phyloP scores from a whole-genome alignment of 1,140 invertebrate genomes.

The Doryteuthis pealeii region DNA sequence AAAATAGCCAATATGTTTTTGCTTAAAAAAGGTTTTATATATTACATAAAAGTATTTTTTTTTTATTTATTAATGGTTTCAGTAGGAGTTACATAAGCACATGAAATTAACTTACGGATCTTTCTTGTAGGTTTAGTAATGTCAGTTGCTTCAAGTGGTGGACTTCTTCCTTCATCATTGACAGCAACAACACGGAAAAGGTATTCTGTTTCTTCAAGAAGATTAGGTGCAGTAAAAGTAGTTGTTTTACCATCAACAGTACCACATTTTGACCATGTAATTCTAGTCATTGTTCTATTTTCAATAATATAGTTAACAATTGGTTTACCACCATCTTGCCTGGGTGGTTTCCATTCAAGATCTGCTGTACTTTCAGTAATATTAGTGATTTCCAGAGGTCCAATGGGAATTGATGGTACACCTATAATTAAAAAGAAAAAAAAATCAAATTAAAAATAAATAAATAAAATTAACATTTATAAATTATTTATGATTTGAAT shows the following conservation, averaged over 20 bases:
- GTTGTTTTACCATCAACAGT: slow-evolving; percentile 64
- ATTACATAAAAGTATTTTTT: too few species aligned
- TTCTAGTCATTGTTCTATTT: slow-evolving; percentile 82
- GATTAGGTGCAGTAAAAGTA: slow-evolving; percentile 38
- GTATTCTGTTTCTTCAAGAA: slow-evolving; percentile 78
- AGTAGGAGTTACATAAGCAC: too few species aligned
- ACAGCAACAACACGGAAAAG: slow-evolving; percentile 97
- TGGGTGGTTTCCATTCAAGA: slow-evolving; percentile 90
- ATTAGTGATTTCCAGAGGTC: slow-evolving; percentile 76
- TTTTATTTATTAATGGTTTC: too few species aligned
- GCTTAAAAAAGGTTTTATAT: too few species aligned
- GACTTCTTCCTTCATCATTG: slow-evolving; percentile 92
- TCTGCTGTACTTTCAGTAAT: slow-evolving; percentile 90
- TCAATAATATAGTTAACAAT: slow-evolving; percentile 93
- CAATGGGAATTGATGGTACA: slow-evolving; percentile 36
- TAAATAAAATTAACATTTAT: too few species aligned
- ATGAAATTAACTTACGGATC: slow-evolving; percentile 53
- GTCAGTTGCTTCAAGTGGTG: slow-evolving; percentile 69
- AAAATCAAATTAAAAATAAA: neutral
- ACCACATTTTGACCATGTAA: slow-evolving; percentile 84
- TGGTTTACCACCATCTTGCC: slow-evolving; percentile 92
- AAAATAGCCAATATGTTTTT: too few species aligned
- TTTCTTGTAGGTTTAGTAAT: slow-evolving; percentile 68
- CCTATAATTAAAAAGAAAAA: slow-evolving; percentile 41
- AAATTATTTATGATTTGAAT: too few species aligned